A percentile compares a stretch with the other conserved stretches of the same genome.
Evolutionary conservation across 2,888 invertebrate genomes (phyloP).

Genomic region (Pherbina coryleti): DNA sequence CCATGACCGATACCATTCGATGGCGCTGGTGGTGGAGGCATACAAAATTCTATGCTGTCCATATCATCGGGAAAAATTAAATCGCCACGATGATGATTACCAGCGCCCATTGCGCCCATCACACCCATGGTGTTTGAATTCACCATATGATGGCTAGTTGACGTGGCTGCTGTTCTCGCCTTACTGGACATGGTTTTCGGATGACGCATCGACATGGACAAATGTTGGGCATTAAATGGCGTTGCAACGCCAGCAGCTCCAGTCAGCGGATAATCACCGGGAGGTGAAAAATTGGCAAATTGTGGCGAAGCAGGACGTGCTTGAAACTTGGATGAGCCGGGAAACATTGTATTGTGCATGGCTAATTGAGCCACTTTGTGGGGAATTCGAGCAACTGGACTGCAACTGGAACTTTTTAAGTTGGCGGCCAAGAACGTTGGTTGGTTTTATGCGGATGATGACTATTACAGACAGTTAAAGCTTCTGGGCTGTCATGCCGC

Average conservation of each 20-base stretch:
- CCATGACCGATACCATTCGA: conserved; percentile 57
- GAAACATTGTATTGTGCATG: conserved; percentile 61
- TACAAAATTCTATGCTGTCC: conserved; percentile 68
- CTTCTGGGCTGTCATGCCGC: conserved; percentile 7
- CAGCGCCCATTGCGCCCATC: conserved; percentile 53
- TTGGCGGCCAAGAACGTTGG: neutral
- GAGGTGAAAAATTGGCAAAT: conserved; percentile 81
- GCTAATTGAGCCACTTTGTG: conserved; percentile 46
- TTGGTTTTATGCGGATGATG: neutral
- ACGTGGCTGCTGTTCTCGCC: conserved; percentile 42
- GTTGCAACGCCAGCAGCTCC: conserved; percentile 40
- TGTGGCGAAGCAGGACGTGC: conserved; percentile 70
- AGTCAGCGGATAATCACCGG: conserved; percentile 78
- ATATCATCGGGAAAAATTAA: conserved; percentile 67
- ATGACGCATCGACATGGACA: conserved; percentile 59
- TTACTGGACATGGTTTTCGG: conserved; percentile 49
- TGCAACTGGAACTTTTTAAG: neutral
- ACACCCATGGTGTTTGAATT: conserved; percentile 54
- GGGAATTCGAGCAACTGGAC: neutral
- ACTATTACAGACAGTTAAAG: neutral
- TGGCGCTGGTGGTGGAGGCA: conserved; percentile 60
- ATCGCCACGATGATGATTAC: conserved; percentile 63
- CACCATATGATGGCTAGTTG: conserved; percentile 51
- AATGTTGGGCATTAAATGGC: conserved; percentile 44
- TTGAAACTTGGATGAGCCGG: conserved; percentile 65